Evolutionary conservation across 1,140 invertebrate species (phyloP).

Genomic region (Neodiprion lecontei): DNA sequence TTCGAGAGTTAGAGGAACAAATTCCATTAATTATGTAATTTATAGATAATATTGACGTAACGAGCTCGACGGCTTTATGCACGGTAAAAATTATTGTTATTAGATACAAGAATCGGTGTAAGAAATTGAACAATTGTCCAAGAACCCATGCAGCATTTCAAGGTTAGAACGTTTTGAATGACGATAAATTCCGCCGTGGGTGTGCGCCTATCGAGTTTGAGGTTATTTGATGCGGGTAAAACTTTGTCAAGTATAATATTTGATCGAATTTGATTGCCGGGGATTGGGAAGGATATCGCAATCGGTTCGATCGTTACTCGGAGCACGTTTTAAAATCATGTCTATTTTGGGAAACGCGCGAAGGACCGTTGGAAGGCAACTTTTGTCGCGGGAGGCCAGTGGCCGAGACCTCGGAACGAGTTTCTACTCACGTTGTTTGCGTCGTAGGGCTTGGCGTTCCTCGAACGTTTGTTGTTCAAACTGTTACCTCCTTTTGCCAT

Average conservation of each 20-base stretch:
- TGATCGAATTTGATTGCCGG: no score
- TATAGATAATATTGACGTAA: no score
- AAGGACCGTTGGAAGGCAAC: constrained; percentile 16
- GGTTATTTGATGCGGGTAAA: constrained; percentile 36
- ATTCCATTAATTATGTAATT: no score
- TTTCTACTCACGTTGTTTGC: constrained; percentile 57
- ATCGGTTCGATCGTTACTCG: background rate
- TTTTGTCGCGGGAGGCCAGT: constrained; percentile 20
- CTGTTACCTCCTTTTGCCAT: constrained; percentile 50
- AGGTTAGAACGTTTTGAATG: constrained; percentile 32
- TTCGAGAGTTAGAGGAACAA: no score
- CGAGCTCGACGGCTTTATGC: no score
- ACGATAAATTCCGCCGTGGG: constrained; percentile 16
- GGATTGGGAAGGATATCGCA: no score
- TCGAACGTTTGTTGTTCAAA: constrained; percentile 41
- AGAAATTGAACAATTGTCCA: no score
- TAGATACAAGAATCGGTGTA: no score
- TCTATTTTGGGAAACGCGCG: constrained; percentile 30
- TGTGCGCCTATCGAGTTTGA: constrained; percentile 36
- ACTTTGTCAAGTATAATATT: no score
- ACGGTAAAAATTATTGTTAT: no score
- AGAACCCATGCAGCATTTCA: constrained; percentile 19
- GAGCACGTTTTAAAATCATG: background rate
- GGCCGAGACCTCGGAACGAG: background rate
- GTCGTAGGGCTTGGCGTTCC: constrained; percentile 52